Evolutionary conservation across 2,888 invertebrate genomes (phyloP).

Genomic region (Drosophila mercatorum): DNA sequence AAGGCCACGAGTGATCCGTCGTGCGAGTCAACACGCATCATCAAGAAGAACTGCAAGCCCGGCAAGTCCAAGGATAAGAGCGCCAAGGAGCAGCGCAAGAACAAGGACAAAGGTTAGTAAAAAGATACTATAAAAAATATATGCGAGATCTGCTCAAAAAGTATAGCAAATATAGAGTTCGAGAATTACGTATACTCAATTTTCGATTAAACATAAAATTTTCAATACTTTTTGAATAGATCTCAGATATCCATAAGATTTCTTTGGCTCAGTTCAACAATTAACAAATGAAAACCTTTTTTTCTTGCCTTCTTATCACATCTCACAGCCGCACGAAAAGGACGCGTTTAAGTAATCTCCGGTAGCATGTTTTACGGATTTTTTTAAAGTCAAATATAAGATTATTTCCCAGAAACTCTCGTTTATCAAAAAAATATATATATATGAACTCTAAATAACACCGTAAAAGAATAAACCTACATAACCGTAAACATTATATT

Average conservation of each 20-base stretch:
- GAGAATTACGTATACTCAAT: not conserved
- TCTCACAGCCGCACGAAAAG: conserved; percentile 83
- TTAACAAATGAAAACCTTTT: not conserved
- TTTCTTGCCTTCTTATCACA: conserved; percentile 13
- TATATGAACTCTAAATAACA: conserved; percentile 40
- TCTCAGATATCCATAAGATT: not conserved
- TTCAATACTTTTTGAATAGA: not conserved
- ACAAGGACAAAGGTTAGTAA: conserved; percentile 85
- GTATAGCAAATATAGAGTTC: not conserved
- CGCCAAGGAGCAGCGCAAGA: conserved; percentile 85
- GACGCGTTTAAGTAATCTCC: conserved; percentile 82
- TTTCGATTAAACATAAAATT: no score
- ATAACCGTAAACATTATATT: conserved; percentile 59
- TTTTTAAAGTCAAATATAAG: conserved; percentile 71
- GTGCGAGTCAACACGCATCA: conserved; percentile 92
- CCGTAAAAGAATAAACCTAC: conserved; percentile 51
- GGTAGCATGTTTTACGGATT: conserved; percentile 38
- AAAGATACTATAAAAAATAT: no score
- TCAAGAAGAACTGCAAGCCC: conserved; percentile 95
- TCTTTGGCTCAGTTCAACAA: no score
- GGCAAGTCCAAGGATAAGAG: conserved; percentile 86
- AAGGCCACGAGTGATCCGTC: conserved; percentile 93
- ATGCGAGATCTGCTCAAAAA: not conserved
- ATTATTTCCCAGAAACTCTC: conserved; percentile 63
- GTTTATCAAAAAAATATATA: conserved; percentile 48